Conservation (phyloP, 64 coral and sea anemone species). For the Dendronephthya gigantea region DNA sequence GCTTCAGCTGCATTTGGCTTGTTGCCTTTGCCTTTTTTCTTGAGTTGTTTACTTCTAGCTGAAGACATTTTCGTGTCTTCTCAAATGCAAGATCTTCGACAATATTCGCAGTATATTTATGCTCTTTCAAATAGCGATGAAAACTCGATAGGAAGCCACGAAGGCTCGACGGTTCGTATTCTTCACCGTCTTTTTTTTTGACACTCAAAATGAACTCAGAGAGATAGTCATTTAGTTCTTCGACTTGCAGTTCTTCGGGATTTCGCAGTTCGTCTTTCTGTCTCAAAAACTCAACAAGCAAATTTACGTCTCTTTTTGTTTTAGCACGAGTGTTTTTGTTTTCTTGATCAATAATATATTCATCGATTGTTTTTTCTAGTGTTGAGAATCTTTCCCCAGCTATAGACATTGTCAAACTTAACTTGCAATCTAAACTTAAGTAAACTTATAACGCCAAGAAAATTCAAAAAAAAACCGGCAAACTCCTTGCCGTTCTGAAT, state of each 20-base stretch:
- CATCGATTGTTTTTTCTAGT: slow-evolving; percentile 26
- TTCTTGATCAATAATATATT: slow-evolving; percentile 41
- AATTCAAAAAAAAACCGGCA: too few species aligned
- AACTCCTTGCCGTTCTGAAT: too few species aligned
- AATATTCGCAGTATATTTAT: neutral
- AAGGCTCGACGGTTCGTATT: slow-evolving; percentile 30
- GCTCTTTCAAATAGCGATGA: slow-evolving; percentile 1
- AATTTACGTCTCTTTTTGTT: slow-evolving; percentile 44
- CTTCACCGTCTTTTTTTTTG: slow-evolving; percentile 50
- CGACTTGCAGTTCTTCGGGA: slow-evolving; percentile 37
- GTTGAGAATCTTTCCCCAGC: neutral
- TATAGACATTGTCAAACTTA: neutral
- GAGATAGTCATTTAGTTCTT: slow-evolving; percentile 44
- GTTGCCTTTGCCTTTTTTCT: slow-evolving; percentile 5
- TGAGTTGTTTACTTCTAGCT: neutral
- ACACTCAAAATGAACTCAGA: slow-evolving; percentile 47
- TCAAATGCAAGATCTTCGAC: neutral
- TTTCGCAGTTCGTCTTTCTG: slow-evolving; percentile 37
- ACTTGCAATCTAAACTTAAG: neutral
- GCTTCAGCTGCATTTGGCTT: neutral
- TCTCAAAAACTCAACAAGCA: slow-evolving; percentile 35
- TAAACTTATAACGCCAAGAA: too few species aligned
- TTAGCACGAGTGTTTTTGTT: slow-evolving; percentile 35
- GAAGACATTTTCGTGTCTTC: neutral
- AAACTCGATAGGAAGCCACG: slow-evolving; percentile 20